Conservation (phyloP, 1,140 invertebrate species). For the Plutomurus gul region DNA sequence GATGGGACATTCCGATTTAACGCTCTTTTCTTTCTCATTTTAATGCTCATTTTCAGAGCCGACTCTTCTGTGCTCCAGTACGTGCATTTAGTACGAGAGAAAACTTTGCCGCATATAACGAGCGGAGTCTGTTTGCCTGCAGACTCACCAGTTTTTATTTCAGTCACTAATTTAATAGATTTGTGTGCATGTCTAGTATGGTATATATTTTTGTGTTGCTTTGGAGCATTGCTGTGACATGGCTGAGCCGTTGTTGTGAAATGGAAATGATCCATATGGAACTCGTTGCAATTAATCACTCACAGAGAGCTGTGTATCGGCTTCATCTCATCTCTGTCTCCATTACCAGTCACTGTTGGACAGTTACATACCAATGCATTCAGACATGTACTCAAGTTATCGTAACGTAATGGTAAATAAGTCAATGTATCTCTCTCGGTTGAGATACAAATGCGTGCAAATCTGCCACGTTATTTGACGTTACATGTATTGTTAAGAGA, state of each 20-base stretch:
- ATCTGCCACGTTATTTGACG: no score
- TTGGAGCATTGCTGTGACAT: not conserved
- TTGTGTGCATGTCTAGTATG: no score
- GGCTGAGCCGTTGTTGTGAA: slow-evolving; percentile 1
- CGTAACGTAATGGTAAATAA: not conserved
- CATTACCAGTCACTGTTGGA: not conserved
- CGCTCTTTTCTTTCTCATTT: slow-evolving; percentile 2
- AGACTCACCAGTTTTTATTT: no score
- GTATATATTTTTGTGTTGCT: not conserved
- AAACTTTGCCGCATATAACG: no score
- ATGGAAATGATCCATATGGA: slow-evolving; percentile 18
- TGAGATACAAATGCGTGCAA: no score
- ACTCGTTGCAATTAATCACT: slow-evolving; percentile 9
- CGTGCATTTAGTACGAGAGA: no score
- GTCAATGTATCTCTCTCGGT: not conserved
- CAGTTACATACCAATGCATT: not conserved
- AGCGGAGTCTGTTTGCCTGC: no score
- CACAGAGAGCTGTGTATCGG: not conserved
- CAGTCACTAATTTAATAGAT: not conserved
- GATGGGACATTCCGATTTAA: not conserved
- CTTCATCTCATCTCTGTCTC: not conserved
- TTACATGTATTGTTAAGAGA: no score
- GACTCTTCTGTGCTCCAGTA: no score
- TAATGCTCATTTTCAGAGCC: slow-evolving; percentile 19
- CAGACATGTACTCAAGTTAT: not conserved